Conservation (phyloP, 2,797 vertebrate species). For the Arctocebus calabarensis region DNA sequence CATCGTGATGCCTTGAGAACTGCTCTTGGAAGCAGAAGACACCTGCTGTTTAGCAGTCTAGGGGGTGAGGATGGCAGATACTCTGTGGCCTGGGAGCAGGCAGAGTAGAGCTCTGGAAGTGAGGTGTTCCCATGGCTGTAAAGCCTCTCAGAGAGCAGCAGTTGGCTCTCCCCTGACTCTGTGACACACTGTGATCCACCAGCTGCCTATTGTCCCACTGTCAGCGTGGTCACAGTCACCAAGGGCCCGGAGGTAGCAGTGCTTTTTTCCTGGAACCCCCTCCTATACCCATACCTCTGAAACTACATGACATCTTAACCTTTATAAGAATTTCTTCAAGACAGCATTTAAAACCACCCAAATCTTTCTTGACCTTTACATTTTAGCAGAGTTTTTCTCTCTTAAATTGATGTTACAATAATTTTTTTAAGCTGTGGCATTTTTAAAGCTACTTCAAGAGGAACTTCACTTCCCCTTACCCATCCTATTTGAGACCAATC, state of each 20-base stretch:
- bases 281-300: constrained; percentile 89
- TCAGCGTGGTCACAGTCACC: constrained; percentile 91
- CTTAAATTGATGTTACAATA: constrained; percentile 90
- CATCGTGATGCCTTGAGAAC: constrained; percentile 48
- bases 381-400: constrained; percentile 88
- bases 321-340: constrained; percentile 92
- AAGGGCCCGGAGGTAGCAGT: constrained; percentile 86
- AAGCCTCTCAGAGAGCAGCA: constrained; percentile 77
- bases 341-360: constrained; percentile 94
- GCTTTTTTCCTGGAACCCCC: constrained; percentile 87
- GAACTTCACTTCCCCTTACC: constrained; percentile 87
- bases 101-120: constrained; percentile 61
- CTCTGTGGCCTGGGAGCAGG: neutral
- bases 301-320: constrained; percentile 93
- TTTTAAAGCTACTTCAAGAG: constrained; percentile 90
- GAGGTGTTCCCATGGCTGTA: constrained; percentile 74
- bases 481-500: constrained; percentile 87
- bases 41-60: constrained; percentile 50
- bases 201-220: constrained; percentile 90
- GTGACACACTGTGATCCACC: constrained; percentile 86
- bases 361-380: constrained; percentile 93
- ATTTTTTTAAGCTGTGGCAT: constrained; percentile 89
- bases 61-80: neutral
- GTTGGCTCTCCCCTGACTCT: constrained; percentile 86
- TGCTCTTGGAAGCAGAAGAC: constrained; percentile 43